phyloP scores from a whole-genome alignment of 2,113 vertebrate species.

The Oncorhynchus gorbuscha region DNA sequence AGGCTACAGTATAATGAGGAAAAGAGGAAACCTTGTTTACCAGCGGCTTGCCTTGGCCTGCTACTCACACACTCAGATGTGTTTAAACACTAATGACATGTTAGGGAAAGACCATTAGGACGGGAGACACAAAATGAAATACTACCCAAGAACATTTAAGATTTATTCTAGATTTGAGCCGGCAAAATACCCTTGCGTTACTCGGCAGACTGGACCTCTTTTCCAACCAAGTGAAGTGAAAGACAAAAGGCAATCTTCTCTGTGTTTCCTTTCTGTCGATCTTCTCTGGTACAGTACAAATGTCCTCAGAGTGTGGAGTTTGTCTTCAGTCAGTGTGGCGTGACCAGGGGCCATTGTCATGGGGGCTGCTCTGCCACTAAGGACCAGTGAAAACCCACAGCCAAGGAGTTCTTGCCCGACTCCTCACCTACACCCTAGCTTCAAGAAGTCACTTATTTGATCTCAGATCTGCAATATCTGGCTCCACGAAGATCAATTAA shows the following conservation, averaged over 20 bases:
- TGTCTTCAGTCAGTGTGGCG: constrained; percentile 58
- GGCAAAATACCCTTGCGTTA: constrained; percentile 1
- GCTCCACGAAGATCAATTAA: too few species aligned
- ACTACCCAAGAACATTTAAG: neutral
- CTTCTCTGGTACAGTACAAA: constrained; percentile 52
- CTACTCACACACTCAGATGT: neutral
- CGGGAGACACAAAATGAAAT: neutral
- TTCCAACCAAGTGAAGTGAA: constrained; percentile 42
- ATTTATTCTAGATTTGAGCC: too few species aligned
- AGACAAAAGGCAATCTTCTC: constrained; percentile 15
- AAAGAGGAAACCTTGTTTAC: constrained; percentile 14
- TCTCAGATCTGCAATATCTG: too few species aligned
- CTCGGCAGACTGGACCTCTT: constrained; percentile 68
- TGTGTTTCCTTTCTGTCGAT: constrained; percentile 46
- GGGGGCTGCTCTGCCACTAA: constrained; percentile 54
- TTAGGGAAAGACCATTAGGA: neutral
- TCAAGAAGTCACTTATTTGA: too few species aligned
- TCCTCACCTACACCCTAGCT: neutral
- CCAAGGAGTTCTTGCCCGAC: too few species aligned
- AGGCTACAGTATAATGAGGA: constrained; percentile 23
- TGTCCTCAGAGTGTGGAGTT: constrained; percentile 55
- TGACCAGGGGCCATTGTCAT: constrained; percentile 62
- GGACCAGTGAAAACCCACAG: constrained; percentile 18
- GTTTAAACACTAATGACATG: constrained; percentile 19
- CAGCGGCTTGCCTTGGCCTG: neutral